Conservation (phyloP, 2,888 invertebrate genomes). For the Eupelmus urozonus region DNA sequence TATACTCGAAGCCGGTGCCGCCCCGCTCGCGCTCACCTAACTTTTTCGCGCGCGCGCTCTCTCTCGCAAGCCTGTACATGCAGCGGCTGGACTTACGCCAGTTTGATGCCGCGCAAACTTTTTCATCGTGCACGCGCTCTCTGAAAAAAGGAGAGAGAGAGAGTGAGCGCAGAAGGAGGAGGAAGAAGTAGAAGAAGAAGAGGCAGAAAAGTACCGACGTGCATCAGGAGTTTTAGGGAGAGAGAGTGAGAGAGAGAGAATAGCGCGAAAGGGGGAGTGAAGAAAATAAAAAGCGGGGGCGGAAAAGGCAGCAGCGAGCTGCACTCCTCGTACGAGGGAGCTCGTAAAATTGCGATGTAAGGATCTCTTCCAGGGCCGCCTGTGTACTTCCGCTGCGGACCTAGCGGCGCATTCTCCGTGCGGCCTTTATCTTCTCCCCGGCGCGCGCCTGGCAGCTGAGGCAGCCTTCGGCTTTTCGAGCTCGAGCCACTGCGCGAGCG, state of each 20-base stretch:
- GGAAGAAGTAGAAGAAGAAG: constrained; percentile 11
- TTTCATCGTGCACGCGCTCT: constrained; percentile 24
- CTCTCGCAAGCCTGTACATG: not conserved
- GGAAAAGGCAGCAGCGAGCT: not conserved
- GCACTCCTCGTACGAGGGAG: constrained; percentile 17
- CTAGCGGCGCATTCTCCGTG: not conserved
- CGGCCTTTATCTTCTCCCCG: not conserved
- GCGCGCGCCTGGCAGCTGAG: not conserved
- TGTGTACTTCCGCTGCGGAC: constrained; percentile 43
- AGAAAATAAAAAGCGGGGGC: not conserved
- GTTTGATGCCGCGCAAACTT: constrained; percentile 60
- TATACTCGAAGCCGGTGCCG: not conserved
- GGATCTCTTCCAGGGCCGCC: constrained; percentile 44
- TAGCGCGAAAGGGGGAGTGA: too few species aligned
- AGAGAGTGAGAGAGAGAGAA: too few species aligned
- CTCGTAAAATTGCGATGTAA: constrained; percentile 60
- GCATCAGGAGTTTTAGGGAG: too few species aligned
- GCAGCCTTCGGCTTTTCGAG: too few species aligned
- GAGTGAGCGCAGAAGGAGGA: not conserved
- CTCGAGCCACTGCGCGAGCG: too few species aligned
- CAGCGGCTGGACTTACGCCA: constrained; percentile 66
- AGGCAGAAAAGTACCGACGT: constrained; percentile 7
- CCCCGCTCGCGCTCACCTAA: constrained; percentile 24
- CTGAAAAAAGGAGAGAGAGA: not conserved
- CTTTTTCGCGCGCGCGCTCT: constrained; percentile 43